phyloP scores from a whole-genome alignment of 1,140 invertebrate species.

The Megalopta genalis region DNA sequence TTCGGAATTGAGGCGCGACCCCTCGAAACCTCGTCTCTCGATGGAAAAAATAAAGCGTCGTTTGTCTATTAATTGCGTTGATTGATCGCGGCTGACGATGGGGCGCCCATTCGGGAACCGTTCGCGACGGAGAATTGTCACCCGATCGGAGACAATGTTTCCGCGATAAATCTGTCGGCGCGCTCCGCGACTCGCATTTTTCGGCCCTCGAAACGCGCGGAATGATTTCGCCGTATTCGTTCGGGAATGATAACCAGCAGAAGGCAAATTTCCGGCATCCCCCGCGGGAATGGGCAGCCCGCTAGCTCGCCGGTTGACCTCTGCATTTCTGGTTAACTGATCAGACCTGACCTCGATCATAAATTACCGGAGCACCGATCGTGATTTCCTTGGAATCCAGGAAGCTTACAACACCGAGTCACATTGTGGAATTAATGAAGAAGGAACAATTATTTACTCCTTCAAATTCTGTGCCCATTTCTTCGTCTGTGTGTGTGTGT shows the following conservation, averaged over 20 bases:
- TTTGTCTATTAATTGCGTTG: too few relatives aligned
- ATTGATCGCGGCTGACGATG: background rate
- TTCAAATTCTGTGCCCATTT: background rate
- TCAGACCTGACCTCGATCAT: constrained; percentile 13
- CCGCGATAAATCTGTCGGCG: background rate
- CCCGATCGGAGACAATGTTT: background rate
- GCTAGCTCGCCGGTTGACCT: background rate
- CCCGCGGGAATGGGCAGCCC: background rate
- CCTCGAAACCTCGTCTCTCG: too few relatives aligned
- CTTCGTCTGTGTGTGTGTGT: too few relatives aligned
- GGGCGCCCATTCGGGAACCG: background rate
- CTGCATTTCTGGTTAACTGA: constrained; percentile 28
- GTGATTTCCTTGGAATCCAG: constrained; percentile 15
- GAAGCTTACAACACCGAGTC: constrained; percentile 1
- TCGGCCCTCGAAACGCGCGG: background rate
- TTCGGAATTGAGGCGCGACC: too few relatives aligned
- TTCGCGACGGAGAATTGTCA: background rate
- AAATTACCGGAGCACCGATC: constrained; percentile 30
- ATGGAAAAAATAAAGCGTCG: too few relatives aligned
- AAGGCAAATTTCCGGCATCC: background rate
- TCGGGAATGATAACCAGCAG: background rate
- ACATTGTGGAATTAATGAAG: too few relatives aligned
- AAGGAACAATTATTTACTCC: too few relatives aligned
- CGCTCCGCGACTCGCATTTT: background rate
- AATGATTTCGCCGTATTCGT: background rate